Evolutionary conservation across 2,888 invertebrate genomes (phyloP).

Genomic region (Gymnoscelis rufifasciata): DNA sequence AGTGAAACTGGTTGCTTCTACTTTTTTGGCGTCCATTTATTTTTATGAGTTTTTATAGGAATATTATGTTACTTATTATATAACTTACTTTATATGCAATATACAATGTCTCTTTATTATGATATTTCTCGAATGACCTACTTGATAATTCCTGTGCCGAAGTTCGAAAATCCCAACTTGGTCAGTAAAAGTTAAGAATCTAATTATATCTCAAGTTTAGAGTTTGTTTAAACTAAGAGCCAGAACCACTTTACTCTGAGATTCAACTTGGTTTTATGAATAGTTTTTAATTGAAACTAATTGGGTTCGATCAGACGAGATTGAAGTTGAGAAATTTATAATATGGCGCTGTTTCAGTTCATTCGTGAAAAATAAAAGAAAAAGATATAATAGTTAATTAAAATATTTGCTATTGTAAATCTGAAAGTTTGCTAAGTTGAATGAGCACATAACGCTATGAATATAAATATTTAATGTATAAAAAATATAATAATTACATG

Average conservation of each 20-base stretch:
- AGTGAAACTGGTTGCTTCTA: too few species aligned
- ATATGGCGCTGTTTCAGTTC: not conserved
- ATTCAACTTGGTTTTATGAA: slow-evolving; percentile 9
- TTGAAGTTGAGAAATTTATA: slow-evolving; percentile 1
- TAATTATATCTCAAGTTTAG: not conserved
- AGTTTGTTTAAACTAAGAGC: not conserved
- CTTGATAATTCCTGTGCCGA: not conserved
- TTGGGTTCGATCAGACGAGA: slow-evolving; percentile 12
- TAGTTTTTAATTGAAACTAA: slow-evolving; percentile 19
- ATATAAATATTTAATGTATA: too few species aligned
- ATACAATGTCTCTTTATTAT: too few species aligned
- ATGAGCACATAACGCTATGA: too few species aligned
- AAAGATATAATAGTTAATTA: too few species aligned
- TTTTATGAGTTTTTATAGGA: too few species aligned
- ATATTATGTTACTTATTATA: too few species aligned
- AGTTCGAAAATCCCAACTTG: not conserved
- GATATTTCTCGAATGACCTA: not conserved
- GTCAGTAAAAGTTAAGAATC: not conserved
- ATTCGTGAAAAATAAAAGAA: not conserved
- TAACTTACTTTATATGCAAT: too few species aligned
- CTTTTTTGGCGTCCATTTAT: too few species aligned
- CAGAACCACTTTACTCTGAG: not conserved
- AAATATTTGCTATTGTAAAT: too few species aligned
- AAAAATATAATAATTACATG: too few species aligned
- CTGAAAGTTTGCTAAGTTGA: too few species aligned